Conservation (phyloP, 2,888 invertebrate species). For the Morinoia aosen region DNA sequence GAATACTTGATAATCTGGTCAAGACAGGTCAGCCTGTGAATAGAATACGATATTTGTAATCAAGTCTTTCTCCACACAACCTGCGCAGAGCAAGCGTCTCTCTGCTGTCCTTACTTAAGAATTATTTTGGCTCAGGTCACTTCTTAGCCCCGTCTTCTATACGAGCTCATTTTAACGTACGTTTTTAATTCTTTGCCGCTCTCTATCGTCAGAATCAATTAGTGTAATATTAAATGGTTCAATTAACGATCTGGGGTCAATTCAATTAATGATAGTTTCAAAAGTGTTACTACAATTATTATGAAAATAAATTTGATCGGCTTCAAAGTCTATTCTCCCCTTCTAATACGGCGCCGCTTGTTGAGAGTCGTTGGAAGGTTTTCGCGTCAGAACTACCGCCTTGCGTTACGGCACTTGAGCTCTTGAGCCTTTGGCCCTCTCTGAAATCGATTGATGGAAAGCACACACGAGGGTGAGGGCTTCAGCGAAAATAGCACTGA, state of each 20-base stretch:
- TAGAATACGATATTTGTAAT: background rate
- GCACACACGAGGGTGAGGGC: background rate
- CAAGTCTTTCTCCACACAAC: background rate
- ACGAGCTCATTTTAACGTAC: too few relatives aligned
- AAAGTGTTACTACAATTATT: background rate
- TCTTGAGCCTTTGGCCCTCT: background rate
- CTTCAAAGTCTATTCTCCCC: background rate
- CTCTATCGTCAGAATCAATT: too few relatives aligned
- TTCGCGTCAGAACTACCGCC: background rate
- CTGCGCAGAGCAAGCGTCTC: background rate
- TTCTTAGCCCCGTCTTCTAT: too few relatives aligned
- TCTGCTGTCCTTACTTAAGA: background rate
- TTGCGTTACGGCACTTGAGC: background rate
- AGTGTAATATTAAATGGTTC: too few relatives aligned
- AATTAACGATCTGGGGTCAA: background rate
- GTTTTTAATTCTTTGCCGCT: too few relatives aligned
- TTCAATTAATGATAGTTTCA: background rate
- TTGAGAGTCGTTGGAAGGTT: background rate
- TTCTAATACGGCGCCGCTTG: background rate
- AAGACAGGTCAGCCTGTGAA: background rate
- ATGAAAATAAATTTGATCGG: background rate
- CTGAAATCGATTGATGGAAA: slow-evolving; percentile 7
- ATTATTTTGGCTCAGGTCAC: too few relatives aligned
- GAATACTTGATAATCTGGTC: slow-evolving; percentile 1
- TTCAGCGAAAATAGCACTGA: background rate